Percentiles rank a stretch among this genome's conserved stretches.
Conservation (phyloP, 1,140 invertebrate genomes). For the Saxidomus purpurata region DNA sequence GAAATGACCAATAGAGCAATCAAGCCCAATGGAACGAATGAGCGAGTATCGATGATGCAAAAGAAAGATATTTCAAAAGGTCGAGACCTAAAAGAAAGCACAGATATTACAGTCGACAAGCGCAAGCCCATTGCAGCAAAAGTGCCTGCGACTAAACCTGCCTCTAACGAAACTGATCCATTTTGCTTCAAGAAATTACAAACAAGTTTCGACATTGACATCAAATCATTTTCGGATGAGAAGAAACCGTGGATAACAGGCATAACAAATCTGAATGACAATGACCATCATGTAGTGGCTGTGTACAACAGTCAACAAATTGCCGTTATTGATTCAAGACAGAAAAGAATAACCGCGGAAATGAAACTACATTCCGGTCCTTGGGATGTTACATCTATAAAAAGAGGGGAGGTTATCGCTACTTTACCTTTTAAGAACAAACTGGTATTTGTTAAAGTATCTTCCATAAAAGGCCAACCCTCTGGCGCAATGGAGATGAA, state of each 20-base stretch:
- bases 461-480: background rate
- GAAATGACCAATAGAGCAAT: too few species aligned
- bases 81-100: background rate
- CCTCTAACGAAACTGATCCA: background rate
- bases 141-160: background rate
- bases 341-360: background rate
- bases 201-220: background rate
- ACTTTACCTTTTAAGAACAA: background rate
- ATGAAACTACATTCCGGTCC: background rate
- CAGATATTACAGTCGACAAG: background rate
- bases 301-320: constrained; percentile 3
- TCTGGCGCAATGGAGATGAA: background rate
- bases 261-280: background rate
- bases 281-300: background rate
- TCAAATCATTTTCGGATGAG: background rate
- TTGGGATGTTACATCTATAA: background rate
- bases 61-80: background rate
- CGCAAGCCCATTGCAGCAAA: background rate
- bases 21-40: too few species aligned
- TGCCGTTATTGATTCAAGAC: background rate
- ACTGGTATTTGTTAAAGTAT: background rate
- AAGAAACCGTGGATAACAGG: background rate
- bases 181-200: background rate
- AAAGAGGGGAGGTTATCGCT: background rate
- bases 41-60: background rate